These are phyloP conservation scores for Steinernema carpocapsae DNA, from an alignment of 2,888 invertebrate species.

Conservation along the genomic window DNA sequence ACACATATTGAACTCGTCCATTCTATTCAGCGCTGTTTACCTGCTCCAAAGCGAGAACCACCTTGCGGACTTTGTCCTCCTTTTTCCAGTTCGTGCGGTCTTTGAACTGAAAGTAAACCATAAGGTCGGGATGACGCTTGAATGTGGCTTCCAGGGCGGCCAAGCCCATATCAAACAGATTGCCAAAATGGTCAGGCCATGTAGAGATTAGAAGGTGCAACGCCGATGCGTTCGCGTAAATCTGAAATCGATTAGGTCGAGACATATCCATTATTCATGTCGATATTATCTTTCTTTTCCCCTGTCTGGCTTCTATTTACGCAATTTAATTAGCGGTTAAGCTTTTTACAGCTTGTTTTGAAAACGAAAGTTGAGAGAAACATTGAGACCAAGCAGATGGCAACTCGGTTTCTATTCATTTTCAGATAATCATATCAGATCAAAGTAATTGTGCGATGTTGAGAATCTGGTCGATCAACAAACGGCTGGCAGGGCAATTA, in stretches of 20 bases:
- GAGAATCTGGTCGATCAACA: no score
- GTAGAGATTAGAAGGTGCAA: background rate
- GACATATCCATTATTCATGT: background rate
- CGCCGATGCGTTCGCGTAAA: background rate
- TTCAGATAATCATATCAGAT: no score
- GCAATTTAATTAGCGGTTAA: background rate
- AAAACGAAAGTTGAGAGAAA: no score
- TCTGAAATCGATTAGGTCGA: background rate
- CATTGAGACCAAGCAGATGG: no score
- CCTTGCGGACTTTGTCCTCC: conserved; percentile 26
- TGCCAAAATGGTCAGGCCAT: conserved; percentile 32
- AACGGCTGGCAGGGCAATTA: background rate
- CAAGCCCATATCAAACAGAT: conserved; percentile 32
- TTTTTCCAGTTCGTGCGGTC: conserved; percentile 27
- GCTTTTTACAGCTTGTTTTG: background rate
- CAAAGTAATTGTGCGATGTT: no score
- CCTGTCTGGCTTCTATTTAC: background rate
- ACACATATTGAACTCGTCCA: background rate
- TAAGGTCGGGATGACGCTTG: conserved; percentile 24
- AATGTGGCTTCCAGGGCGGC: conserved; percentile 21
- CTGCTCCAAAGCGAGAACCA: conserved; percentile 32
- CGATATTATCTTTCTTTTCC: no score
- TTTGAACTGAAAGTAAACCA: conserved; percentile 31
- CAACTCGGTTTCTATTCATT: no score
- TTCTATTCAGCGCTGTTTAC: background rate